These are phyloP conservation scores for Aphelinus atriplicis DNA, from an alignment of 1,140 invertebrate genomes.

Conservation along the genomic window DNA sequence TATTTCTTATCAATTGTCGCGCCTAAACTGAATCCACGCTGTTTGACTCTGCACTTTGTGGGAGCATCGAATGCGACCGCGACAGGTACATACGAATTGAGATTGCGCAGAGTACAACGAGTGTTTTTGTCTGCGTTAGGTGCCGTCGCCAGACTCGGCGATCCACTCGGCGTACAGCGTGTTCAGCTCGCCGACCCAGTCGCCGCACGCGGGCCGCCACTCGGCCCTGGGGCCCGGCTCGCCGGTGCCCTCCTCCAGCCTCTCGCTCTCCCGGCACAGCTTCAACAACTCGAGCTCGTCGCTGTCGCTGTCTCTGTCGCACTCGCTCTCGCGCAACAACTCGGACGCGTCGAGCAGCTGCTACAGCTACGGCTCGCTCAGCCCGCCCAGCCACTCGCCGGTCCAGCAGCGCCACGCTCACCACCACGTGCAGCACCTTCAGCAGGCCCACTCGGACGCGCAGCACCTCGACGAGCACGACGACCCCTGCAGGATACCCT, in stretches of 20 bases:
- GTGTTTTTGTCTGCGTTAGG: conserved; percentile 41
- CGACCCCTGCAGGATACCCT: conserved; percentile 61
- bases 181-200: conserved; percentile 84
- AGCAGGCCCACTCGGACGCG: conserved; percentile 45
- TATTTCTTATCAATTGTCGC: neutral
- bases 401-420: conserved; percentile 72
- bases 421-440: conserved; percentile 45
- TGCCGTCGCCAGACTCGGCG: conserved; percentile 81
- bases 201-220: conserved; percentile 85
- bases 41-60: neutral
- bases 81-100: too few species aligned
- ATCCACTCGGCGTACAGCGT: conserved; percentile 87
- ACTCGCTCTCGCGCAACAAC: conserved; percentile 86
- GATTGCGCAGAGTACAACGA: too few species aligned
- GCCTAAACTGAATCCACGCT: neutral
- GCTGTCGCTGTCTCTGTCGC: conserved; percentile 73
- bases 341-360: conserved; percentile 89
- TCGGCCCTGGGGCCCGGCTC: conserved; percentile 67
- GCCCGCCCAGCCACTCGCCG: conserved; percentile 86
- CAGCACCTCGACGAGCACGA: conserved; percentile 59
- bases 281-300: conserved; percentile 65
- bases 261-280: conserved; percentile 62
- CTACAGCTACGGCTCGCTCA: conserved; percentile 80
- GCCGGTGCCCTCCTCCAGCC: conserved; percentile 66
- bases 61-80: too few species aligned